A percentile compares a stretch with the other conserved stretches of the same genome.
These are phyloP conservation scores for Drosophila kanekoi DNA, from an alignment of 2,888 invertebrate species.

Conservation along the genomic window DNA sequence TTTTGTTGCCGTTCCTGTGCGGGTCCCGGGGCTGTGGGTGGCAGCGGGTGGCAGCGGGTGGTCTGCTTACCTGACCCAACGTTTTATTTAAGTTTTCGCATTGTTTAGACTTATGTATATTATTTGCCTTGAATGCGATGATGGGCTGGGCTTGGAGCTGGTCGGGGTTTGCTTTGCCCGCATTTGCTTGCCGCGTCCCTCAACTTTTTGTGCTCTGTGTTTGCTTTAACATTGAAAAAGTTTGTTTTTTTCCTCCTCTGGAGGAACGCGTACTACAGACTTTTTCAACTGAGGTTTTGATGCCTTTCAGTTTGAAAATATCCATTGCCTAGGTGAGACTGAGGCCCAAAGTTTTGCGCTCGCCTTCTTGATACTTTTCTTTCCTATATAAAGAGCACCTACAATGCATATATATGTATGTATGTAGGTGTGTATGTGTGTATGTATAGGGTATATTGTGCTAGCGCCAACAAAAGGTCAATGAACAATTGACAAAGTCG, in stretches of 20 bases:
- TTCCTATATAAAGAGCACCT: constrained; percentile 1
- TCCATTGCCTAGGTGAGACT: constrained; percentile 49
- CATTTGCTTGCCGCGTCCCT: constrained; percentile 14
- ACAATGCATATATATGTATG: not conserved
- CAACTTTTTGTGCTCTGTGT: constrained; percentile 54
- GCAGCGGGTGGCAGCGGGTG: not conserved
- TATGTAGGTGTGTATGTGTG: not conserved
- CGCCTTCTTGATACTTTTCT: constrained; percentile 16
- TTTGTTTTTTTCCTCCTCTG: constrained; percentile 41
- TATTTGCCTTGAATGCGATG: constrained; percentile 61
- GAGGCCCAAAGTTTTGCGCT: constrained; percentile 35
- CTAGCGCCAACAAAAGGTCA: constrained; percentile 62
- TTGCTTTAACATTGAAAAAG: constrained; percentile 71
- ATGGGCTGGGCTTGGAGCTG: not conserved
- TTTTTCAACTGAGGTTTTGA: constrained; percentile 36
- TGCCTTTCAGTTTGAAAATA: constrained; percentile 35
- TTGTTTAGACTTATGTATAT: constrained; percentile 61
- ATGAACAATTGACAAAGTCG: constrained; percentile 63
- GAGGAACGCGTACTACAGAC: constrained; percentile 20
- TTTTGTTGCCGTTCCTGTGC: constrained; percentile 40
- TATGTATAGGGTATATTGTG: constrained; percentile 10
- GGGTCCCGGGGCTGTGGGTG: not conserved
- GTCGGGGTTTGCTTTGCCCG: constrained; percentile 6
- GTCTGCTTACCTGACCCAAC: constrained; percentile 32
- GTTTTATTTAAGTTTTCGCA: constrained; percentile 70